Percentiles rank a stretch among this genome's conserved stretches.
phyloP scores from a whole-genome alignment of 2,888 invertebrate genomes.

The Conops quadrifasciatus region DNA sequence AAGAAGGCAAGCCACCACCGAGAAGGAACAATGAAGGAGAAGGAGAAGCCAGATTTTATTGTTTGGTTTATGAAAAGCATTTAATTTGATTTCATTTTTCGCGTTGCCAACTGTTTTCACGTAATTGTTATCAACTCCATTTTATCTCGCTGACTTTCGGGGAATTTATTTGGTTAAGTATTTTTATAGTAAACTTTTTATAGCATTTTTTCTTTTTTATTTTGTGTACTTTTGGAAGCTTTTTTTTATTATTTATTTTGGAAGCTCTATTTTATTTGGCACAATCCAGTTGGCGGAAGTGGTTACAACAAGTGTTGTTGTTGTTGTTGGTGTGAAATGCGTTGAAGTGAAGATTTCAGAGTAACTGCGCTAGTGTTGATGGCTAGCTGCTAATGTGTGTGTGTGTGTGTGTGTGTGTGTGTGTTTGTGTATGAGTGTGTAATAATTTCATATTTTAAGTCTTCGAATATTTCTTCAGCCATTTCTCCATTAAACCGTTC shows the following conservation, averaged over 20 bases:
- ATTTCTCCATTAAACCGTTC: background rate
- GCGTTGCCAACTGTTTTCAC: slow-evolving; percentile 19
- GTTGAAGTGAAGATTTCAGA: too few relatives aligned
- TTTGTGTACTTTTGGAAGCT: background rate
- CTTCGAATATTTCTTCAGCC: background rate
- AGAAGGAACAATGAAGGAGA: background rate
- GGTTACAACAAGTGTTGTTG: too few relatives aligned
- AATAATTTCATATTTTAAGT: too few relatives aligned
- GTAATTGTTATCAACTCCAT: slow-evolving; percentile 9
- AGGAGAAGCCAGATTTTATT: slow-evolving; percentile 14
- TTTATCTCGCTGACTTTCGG: background rate
- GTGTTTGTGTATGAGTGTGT: background rate
- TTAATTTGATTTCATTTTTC: slow-evolving; percentile 26
- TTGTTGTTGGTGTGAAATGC: too few relatives aligned
- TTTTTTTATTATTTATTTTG: background rate
- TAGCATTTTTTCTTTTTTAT: background rate
- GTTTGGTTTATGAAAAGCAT: slow-evolving; percentile 31
- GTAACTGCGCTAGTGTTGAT: background rate
- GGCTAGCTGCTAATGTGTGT: background rate
- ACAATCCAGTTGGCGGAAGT: too few relatives aligned
- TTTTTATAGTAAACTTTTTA: background rate
- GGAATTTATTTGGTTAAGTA: background rate
- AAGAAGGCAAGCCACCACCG: background rate
- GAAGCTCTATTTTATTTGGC: too few relatives aligned
- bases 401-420: background rate